Conservation (phyloP, 2,888 invertebrate species). For the Mystacides longicornis region DNA sequence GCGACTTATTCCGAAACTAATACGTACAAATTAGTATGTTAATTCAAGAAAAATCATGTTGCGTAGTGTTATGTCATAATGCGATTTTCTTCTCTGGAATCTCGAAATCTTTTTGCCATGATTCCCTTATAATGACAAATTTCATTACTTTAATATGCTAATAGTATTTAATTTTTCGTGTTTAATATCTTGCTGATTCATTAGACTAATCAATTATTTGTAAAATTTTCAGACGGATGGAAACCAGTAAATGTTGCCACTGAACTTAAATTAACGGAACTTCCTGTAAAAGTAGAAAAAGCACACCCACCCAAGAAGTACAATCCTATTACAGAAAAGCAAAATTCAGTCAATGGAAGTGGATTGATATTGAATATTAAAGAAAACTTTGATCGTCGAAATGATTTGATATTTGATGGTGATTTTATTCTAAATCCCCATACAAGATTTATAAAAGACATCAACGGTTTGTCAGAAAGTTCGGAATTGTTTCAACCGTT, state of each 20-base stretch:
- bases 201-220: no score
- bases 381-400: neutral
- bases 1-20: no score
- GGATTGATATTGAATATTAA: neutral
- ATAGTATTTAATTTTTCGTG: no score
- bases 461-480: neutral
- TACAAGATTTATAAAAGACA: neutral
- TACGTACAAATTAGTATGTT: no score
- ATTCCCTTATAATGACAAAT: no score
- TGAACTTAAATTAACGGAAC: neutral
- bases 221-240: neutral
- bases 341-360: neutral
- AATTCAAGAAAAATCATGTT: no score
- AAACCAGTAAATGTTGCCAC: neutral
- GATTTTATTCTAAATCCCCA: neutral
- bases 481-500: neutral
- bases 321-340: neutral
- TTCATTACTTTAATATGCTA: no score
- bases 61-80: no score
- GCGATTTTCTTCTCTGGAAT: no score
- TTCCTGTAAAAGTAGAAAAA: neutral
- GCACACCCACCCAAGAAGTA: neutral
- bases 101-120: no score
- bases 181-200: no score
- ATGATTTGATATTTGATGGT: neutral